phyloP scores from a whole-genome alignment of 2,113 vertebrate species.

The Callipepla californica region DNA sequence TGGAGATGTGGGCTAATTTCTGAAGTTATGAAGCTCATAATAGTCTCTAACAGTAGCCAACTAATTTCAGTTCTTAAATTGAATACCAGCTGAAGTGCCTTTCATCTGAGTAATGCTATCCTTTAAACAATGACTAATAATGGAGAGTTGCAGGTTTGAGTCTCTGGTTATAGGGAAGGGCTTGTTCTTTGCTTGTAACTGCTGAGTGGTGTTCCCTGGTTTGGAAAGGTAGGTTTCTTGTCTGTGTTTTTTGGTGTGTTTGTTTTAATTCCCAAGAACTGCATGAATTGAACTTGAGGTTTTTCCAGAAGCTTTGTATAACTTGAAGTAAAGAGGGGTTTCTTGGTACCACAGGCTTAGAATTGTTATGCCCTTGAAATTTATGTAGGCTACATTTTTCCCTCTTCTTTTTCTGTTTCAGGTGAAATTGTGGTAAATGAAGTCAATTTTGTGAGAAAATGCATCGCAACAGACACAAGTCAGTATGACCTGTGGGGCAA shows the following conservation, averaged over 20 bases:
- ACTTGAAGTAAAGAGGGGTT: neutral
- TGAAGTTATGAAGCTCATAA: neutral
- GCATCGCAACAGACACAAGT: constrained; percentile 90
- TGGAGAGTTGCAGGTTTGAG: neutral
- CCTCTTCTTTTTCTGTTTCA: constrained; percentile 38
- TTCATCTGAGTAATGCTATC: neutral
- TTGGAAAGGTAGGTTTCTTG: neutral
- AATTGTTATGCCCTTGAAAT: neutral
- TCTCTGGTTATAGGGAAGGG: neutral
- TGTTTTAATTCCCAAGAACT: neutral
- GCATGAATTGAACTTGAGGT: neutral
- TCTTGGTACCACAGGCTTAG: neutral
- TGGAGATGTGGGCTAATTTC: neutral
- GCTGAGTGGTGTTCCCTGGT: neutral
- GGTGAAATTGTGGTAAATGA: constrained; percentile 98
- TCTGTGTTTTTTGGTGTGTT: neutral
- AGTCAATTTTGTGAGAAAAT: constrained; percentile 97
- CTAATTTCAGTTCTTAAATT: neutral
- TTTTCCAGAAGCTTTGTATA: neutral
- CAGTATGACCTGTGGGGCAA: constrained; percentile 96
- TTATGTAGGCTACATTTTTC: neutral
- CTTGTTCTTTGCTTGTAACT: neutral
- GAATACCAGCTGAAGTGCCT: neutral
- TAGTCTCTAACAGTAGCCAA: neutral
- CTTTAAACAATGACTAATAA: neutral